Percentiles rank a stretch among this genome's conserved stretches.
Conservation (phyloP, 1,140 invertebrate species). For the Pogonus chalceus region DNA sequence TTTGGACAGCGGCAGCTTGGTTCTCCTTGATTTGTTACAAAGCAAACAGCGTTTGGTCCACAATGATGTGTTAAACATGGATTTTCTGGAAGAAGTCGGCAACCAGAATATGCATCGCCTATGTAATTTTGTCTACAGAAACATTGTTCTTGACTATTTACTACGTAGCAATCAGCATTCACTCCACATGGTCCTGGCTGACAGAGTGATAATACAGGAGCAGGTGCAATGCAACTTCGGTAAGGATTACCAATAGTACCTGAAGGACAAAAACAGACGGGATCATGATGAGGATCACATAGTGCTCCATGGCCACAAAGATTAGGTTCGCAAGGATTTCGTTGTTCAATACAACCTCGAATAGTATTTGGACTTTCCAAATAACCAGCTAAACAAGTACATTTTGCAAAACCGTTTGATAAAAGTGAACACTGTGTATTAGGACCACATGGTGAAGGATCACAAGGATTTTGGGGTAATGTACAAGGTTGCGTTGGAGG, state of each 20-base stretch:
- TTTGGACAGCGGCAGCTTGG: constrained; percentile 62
- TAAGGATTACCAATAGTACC: constrained; percentile 69
- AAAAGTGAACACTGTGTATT: constrained; percentile 76
- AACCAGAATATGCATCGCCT: constrained; percentile 59
- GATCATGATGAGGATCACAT: constrained; percentile 64
- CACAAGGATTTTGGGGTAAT: constrained; percentile 64
- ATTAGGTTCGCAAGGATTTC: constrained; percentile 71
- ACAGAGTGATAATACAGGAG: constrained; percentile 49
- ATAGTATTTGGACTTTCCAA: constrained; percentile 81
- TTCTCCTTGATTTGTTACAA: constrained; percentile 52
- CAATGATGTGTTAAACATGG: constrained; percentile 68
- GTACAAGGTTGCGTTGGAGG: constrained; percentile 58
- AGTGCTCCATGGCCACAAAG: constrained; percentile 67
- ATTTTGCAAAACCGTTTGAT: constrained; percentile 75
- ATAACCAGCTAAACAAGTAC: constrained; percentile 72
- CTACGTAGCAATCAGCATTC: constrained; percentile 73
- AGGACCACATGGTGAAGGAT: constrained; percentile 75
- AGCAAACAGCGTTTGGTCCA: constrained; percentile 62
- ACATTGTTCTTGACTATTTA: constrained; percentile 62
- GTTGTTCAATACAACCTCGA: constrained; percentile 64
- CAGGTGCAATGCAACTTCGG: constrained; percentile 51
- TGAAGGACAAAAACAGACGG: constrained; percentile 72
- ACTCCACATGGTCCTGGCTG: constrained; percentile 67
- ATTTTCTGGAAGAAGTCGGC: constrained; percentile 46
- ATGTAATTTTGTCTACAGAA: constrained; percentile 62